Evolutionary conservation across 1,140 invertebrate genomes (phyloP).

Genomic region (Dicyema japonicum): DNA sequence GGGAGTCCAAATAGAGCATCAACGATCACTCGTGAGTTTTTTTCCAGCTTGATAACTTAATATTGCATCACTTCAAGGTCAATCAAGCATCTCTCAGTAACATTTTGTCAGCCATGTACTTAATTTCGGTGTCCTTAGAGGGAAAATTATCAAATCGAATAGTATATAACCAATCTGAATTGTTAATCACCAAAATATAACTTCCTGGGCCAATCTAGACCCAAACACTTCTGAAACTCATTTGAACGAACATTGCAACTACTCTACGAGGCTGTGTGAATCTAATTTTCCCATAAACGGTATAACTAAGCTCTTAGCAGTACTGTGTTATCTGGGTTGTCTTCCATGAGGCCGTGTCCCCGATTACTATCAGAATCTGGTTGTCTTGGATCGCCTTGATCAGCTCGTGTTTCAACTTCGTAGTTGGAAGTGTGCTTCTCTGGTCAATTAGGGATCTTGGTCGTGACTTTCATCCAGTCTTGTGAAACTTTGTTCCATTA

Average conservation of each 20-base stretch:
- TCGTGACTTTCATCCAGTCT: constrained; percentile 63
- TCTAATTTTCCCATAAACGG: constrained; percentile 59
- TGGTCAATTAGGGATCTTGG: constrained; percentile 77
- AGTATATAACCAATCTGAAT: constrained; percentile 53
- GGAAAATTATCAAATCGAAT: constrained; percentile 98
- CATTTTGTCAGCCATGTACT: constrained; percentile 99
- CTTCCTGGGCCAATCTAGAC: constrained; percentile 68
- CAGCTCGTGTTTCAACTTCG: constrained; percentile 69
- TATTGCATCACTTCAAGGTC: constrained; percentile 64
- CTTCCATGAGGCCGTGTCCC: constrained; percentile 89
- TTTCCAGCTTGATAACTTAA: constrained; percentile 85
- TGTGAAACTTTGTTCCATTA: constrained; percentile 68
- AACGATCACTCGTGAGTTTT: constrained; percentile 83
- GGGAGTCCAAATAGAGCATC: constrained; percentile 72
- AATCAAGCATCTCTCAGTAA: constrained; percentile 74
- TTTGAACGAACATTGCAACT: constrained; percentile 91
- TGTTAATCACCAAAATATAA: too few species aligned
- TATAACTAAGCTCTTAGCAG: constrained; percentile 63
- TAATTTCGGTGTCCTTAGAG: constrained; percentile 73
- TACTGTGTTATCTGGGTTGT: constrained; percentile 98
- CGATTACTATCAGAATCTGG: constrained; percentile 88
- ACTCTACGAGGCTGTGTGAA: constrained; percentile 83
- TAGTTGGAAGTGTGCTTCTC: constrained; percentile 68
- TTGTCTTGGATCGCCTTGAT: constrained; percentile 73
- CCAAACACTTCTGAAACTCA: constrained; percentile 90